A percentile compares a stretch with the other conserved stretches of the same genome.
phyloP scores from a whole-genome alignment of 1,140 invertebrate species.

The Cotesia typhae region DNA sequence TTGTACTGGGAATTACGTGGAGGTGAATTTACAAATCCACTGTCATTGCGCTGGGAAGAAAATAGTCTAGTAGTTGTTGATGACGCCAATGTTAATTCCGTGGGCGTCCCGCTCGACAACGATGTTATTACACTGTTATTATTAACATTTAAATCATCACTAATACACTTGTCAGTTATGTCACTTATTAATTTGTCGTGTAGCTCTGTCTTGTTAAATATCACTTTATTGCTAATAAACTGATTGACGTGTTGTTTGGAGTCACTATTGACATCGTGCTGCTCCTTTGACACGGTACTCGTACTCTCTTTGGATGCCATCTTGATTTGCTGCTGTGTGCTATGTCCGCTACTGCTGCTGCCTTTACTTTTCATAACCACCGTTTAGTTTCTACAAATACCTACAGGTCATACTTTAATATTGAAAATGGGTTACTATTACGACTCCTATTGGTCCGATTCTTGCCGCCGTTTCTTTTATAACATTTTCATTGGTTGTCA shows the following conservation, averaged over 20 bases:
- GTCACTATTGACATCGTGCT: constrained; percentile 64
- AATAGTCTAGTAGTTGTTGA: constrained; percentile 35
- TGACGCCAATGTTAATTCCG: constrained; percentile 52
- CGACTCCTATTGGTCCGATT: too few relatives aligned
- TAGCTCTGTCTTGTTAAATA: constrained; percentile 1
- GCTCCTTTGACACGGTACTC: constrained; percentile 62
- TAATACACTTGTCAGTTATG: constrained; percentile 29
- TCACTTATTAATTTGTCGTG: constrained; percentile 31
- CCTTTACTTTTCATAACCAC: background rate
- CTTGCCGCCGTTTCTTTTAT: too few relatives aligned
- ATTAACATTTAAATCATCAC: constrained; percentile 30
- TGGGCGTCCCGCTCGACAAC: constrained; percentile 57
- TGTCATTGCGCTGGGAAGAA: constrained; percentile 38
- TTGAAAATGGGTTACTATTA: too few relatives aligned
- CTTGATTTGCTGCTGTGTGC: constrained; percentile 54
- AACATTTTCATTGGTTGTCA: too few relatives aligned
- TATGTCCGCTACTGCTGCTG: background rate
- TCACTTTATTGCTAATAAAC: constrained; percentile 33
- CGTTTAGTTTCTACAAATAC: too few relatives aligned
- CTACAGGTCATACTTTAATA: too few relatives aligned
- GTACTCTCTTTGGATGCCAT: constrained; percentile 66
- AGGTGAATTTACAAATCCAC: background rate
- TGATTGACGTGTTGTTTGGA: constrained; percentile 41
- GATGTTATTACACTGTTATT: constrained; percentile 34
- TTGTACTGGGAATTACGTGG: background rate